Conservation (phyloP, 1,140 invertebrate species). For the Ladona fulva region DNA sequence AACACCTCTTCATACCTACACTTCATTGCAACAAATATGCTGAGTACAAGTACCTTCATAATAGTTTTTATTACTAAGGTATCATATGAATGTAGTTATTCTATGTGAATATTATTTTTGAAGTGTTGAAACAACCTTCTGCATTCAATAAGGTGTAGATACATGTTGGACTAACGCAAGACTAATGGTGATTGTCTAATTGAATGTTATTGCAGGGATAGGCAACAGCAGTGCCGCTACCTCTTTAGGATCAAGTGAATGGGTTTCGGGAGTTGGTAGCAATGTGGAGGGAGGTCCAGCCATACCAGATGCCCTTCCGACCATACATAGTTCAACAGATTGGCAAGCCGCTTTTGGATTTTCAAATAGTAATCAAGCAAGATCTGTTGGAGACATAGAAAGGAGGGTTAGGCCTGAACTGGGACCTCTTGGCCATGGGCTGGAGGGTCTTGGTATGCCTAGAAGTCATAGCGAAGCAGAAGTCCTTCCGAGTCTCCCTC, state of each 20-base stretch:
- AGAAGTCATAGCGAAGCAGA: background rate
- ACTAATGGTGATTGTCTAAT: too few relatives aligned
- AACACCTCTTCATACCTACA: too few relatives aligned
- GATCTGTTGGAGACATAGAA: constrained; percentile 7
- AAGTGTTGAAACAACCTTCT: too few relatives aligned
- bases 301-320: constrained; percentile 43
- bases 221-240: background rate
- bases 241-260: background rate
- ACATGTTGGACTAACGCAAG: too few relatives aligned
- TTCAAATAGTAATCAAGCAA: constrained; percentile 14
- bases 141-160: too few relatives aligned
- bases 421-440: background rate
- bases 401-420: background rate
- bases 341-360: constrained; percentile 38
- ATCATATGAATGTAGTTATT: too few relatives aligned
- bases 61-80: too few relatives aligned
- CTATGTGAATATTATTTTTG: too few relatives aligned
- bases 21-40: too few relatives aligned
- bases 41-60: too few relatives aligned
- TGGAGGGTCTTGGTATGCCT: background rate
- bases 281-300: background rate
- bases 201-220: background rate
- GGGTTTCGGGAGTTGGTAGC: background rate
- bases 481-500: background rate
- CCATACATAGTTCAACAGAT: constrained; percentile 44